phyloP scores from a whole-genome alignment of 2,797 vertebrate species.

The Oceanodroma leucorhoa region DNA sequence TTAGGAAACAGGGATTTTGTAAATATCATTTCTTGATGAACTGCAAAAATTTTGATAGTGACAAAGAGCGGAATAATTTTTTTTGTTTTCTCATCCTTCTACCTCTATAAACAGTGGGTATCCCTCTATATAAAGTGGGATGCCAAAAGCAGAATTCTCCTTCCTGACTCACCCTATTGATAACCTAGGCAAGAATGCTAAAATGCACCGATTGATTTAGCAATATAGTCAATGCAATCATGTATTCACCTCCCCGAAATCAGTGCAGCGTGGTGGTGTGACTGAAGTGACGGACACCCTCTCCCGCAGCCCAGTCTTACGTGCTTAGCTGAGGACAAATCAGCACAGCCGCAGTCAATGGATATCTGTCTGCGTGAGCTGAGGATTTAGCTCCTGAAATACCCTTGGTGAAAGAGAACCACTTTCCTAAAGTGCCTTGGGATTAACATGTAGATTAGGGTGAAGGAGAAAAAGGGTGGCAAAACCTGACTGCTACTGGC shows the following conservation, averaged over 20 bases:
- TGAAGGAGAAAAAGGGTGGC: not conserved
- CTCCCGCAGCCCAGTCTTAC: not conserved
- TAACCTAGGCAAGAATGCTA: not conserved
- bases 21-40: not conserved
- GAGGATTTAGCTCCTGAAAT: not conserved
- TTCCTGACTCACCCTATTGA: not conserved
- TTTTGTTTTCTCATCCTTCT: not conserved
- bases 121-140: not conserved
- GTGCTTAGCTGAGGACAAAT: not conserved
- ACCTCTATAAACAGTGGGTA: not conserved
- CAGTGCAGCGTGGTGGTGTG: rapidly evolving
- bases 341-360: not conserved
- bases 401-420: not conserved
- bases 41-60: not conserved
- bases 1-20: not conserved
- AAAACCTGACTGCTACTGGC: not conserved
- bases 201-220: not conserved
- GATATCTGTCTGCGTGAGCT: not conserved
- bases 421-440: not conserved
- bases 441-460: not conserved
- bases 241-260: not conserved
- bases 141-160: not conserved
- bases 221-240: too few species aligned
- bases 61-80: rapidly evolving
- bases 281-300: not conserved